phyloP scores from a whole-genome alignment of 2,113 vertebrate genomes.

The Amia ocellicauda region DNA sequence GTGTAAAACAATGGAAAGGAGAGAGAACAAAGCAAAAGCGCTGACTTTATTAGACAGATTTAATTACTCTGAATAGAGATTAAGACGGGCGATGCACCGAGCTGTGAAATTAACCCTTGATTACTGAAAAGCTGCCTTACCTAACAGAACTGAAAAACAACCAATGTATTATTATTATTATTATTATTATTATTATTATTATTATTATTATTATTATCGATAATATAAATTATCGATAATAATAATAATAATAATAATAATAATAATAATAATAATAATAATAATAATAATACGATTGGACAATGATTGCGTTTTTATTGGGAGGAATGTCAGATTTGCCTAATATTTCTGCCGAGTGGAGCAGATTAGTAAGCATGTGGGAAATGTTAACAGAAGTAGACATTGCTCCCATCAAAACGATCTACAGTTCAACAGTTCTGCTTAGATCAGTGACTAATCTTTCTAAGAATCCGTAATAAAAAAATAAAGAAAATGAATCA shows the following conservation, averaged over 20 bases:
- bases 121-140: slow-evolving; percentile 71
- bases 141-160: slow-evolving; percentile 54
- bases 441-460: slow-evolving; percentile 62
- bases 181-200: too few species aligned
- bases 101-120: slow-evolving; percentile 99
- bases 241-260: too few species aligned
- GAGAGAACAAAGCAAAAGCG: slow-evolving; percentile 90
- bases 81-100: slow-evolving; percentile 92
- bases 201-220: too few species aligned
- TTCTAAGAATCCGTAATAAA: slow-evolving; percentile 28
- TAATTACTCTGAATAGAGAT: slow-evolving; percentile 99
- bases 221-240: too few species aligned
- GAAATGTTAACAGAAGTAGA: slow-evolving; percentile 49
- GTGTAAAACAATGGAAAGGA: slow-evolving; percentile 81
- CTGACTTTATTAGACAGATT: slow-evolving; percentile 98
- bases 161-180: slow-evolving; percentile 24
- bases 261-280: not conserved
- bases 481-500: too few species aligned
- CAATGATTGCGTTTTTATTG: too few species aligned
- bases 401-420: slow-evolving; percentile 37
- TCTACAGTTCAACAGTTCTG: slow-evolving; percentile 56
- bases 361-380: slow-evolving; percentile 52
- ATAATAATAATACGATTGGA: too few species aligned
- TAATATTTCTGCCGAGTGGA: slow-evolving; percentile 21
- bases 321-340: too few species aligned